Conservation (phyloP, 2,113 vertebrate species). For the Aix galericulata region DNA sequence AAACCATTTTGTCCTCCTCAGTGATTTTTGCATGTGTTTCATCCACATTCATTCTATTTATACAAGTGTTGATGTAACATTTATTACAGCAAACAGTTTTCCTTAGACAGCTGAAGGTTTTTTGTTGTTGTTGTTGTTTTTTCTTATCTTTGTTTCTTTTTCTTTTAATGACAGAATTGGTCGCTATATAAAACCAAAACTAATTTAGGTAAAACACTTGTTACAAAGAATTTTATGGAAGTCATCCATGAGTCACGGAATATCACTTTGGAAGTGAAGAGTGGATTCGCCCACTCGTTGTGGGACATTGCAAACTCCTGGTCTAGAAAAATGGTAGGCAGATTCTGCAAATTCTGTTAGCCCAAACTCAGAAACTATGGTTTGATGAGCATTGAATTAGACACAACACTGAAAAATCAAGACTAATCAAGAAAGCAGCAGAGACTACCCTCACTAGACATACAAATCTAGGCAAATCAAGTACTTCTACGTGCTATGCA, state of each 20-base stretch:
- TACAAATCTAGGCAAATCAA: not conserved
- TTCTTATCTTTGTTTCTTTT: too few relatives aligned
- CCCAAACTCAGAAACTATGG: fast-evolving
- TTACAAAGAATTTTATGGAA: not conserved
- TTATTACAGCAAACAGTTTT: not conserved
- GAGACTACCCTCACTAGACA: not conserved
- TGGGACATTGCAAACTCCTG: not conserved
- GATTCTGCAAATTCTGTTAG: not conserved
- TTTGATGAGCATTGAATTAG: not conserved
- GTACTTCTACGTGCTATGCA: not conserved
- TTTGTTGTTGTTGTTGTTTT: not conserved
- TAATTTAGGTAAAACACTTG: not conserved
- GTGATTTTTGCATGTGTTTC: not conserved
- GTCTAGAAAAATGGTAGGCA: not conserved
- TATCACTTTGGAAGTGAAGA: not conserved
- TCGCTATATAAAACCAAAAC: not conserved
- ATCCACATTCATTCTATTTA: not conserved
- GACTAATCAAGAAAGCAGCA: not conserved
- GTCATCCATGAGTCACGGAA: not conserved
- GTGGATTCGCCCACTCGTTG: not conserved
- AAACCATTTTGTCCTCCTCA: not conserved
- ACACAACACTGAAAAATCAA: not conserved
- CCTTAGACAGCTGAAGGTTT: not conserved
- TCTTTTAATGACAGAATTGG: not conserved
- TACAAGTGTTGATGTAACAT: not conserved